Base-by-base conservation (phyloP, 2,888 invertebrate species). In the Microctonus hyperodae region DNA sequence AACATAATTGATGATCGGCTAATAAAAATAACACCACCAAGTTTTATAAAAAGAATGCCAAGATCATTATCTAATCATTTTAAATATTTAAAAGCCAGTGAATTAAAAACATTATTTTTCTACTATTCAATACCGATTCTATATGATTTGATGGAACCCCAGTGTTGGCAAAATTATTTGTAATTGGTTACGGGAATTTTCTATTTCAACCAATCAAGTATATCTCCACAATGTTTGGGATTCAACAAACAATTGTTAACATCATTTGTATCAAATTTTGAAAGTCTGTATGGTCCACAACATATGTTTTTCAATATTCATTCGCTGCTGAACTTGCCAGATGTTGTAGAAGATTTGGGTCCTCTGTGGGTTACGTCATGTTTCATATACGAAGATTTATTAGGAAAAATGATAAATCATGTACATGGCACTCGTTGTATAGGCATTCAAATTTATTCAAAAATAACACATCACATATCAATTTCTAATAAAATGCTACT, bases 41-140 rank as follows among this genome's bases (percentile, higher is more conserved):
- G 50, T 33, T 58, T 55, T 28, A 56, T 57, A 25, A 53, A 62
- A 40, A 61, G 25, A 67, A 57, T 50, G 59, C 59, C 59, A 1
- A 22, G 25, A 58, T 48, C 63, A 11, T 56, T 63, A 31, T 44
- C 28, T 16, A 31, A 23, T 22, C 61, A 67, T 50, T 67, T 31
- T 0, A 63, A 57, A 37, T 37, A 50, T 58, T 63, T 50, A 40
- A 67, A 67, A 37, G 67, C 67, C 50, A 62, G 63, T 58, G 55
- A 44, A 25, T 40, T 16, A 6, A 59, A 59, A 44, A 40, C 6
- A 35, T 37, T 20, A 7, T 59, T 23, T 5, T 67, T 63, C 28
- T 67, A 63, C 31, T 67, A 63, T 57, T 67, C 67, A n/a, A 10
- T 67, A 33, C 63, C 67, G 58, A 50, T 67, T 28, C 57, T 67